Percentiles rank a stretch among this genome's conserved stretches.
Conservation (phyloP, 1,140 invertebrate genomes). For the Mya arenaria region DNA sequence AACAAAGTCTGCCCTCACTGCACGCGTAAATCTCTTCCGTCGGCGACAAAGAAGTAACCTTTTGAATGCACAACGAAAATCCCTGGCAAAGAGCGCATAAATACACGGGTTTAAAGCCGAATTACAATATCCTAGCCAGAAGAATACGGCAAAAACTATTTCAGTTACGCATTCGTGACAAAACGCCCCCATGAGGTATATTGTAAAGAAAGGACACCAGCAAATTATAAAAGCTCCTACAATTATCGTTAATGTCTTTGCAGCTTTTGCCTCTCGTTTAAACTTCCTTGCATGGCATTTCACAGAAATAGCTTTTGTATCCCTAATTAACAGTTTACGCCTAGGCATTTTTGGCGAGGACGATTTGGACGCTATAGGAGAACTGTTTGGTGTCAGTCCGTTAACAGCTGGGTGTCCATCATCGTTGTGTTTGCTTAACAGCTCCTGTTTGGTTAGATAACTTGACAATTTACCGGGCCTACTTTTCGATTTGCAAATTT, state of each 20-base stretch:
- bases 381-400: not conserved
- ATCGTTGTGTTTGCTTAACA: not conserved
- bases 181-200: conserved; percentile 96
- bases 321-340: conserved; percentile 26
- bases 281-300: conserved; percentile 55
- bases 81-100: conserved; percentile 95
- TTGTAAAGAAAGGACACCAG: conserved; percentile 98
- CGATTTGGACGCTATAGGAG: not conserved
- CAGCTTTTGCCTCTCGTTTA: conserved; percentile 70
- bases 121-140: conserved; percentile 99
- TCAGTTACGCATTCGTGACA: conserved; percentile 96
- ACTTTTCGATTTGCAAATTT: conserved; percentile 5
- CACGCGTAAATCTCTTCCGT: conserved; percentile 29
- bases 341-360: conserved; percentile 3
- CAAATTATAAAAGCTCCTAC: conserved; percentile 93
- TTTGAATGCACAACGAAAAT: conserved; percentile 93
- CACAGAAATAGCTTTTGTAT: not conserved
- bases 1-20: conserved; percentile 34
- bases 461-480: not conserved
- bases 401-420: not conserved
- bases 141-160: conserved; percentile 94
- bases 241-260: conserved; percentile 73
- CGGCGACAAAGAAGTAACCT: conserved; percentile 62
- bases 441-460: conserved; percentile 7
- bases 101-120: conserved; percentile 90